Base-by-base conservation (phyloP, 1,140 invertebrate genomes). In the Globodera ellingtonae region DNA sequence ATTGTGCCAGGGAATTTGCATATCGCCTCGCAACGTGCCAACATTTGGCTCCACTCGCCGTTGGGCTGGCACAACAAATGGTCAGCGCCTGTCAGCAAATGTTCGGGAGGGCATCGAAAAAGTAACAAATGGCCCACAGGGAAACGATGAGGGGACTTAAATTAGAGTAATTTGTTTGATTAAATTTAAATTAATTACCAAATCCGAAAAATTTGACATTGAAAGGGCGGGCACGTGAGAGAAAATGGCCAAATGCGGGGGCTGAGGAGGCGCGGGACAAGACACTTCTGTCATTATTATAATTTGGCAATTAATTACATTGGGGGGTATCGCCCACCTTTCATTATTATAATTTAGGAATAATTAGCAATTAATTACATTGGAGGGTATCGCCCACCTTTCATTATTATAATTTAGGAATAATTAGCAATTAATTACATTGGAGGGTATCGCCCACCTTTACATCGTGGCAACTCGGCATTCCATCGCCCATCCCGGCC, bases 61-160 rank as follows among this genome's bases (percentile, higher is more conserved):
- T 84, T 75, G 7, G 67, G 48, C 50, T 85, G 85, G 56, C 84
- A 85, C 21, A 86, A n/a, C n/a, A 87, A 56, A 79, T 86, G 86
- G 79, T 85, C 84, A 44, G 56, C 70, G 13, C 84, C 85, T 9
- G 79, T 86, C 73, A 85, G 24, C 75, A 85, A 81, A 65, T 75
- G 83, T 46, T 72, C 77, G 44, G 59, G 48, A 13, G 76, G 65
- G 48, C 84, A 85, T 10, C 69, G 75, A 65, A 81, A 87, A 6
- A 85, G 47, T 18, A 82, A 47, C 24, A 85, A 50, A 69, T 86
- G 76, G 6, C 84, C 84, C 5, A 78, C 71, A 9, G 67, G 50
- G 75, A 82, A 85, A 50, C n/a, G 66, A 18, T 9, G 47, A n/a
- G 3, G 69, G 21, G 46, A 5, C 18, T 62, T 4, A 77, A 62